Base-by-base conservation (phyloP, 2,888 invertebrate species). In the Drosophila sordidula region DNA sequence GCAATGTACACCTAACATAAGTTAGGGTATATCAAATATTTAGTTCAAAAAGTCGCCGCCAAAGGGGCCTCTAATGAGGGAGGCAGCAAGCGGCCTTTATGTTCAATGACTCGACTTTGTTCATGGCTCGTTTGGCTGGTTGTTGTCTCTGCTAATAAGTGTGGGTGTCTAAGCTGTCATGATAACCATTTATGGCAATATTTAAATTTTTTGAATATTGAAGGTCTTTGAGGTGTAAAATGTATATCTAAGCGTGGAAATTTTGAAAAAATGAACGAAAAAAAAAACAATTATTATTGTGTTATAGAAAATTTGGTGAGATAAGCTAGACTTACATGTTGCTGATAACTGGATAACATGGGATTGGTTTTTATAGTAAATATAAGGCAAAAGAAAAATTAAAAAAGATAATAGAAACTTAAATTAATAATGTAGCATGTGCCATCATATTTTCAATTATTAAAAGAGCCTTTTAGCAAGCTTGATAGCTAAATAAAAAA, bases 111-210 rank as follows among this genome's bases (percentile, higher is more conserved):
- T 58, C 26, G 71, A 41, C 58, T 56, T 45, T 52, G 55, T 45
- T 56, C 55, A 73, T 49, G 69, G 64, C 55, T 55, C 26, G 47
- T 50, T 69, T 39, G 11, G 25, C 46, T 22, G 70, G 68, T 71
- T 77, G 50, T 51, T 56, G 70, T 65, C 70, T 75, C n/a, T 9
- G 70, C 64, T 74, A 68, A 38, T 29, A 16, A 6, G 46, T 64
- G 80, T 70, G 61, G 79, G 83, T 74, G 82, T 67, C 76, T 65
- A 55, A 78, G 50, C 59, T 47, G 14, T 29, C 29, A 42, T 25
- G 61, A 12, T 58, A 49, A 34, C 78, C 64, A 68, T 65, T 45
- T 62, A 47, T 44, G 68, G 75, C 32, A 25, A 42, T n/a, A 25
- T 54, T 49, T 45, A 8, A 26, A 36, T 52, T 47, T 52, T 51